A percentile compares a stretch with the other conserved stretches of the same genome.
phyloP scores from a whole-genome alignment of 1,140 invertebrate genomes.

The Dinoponera quadriceps region DNA sequence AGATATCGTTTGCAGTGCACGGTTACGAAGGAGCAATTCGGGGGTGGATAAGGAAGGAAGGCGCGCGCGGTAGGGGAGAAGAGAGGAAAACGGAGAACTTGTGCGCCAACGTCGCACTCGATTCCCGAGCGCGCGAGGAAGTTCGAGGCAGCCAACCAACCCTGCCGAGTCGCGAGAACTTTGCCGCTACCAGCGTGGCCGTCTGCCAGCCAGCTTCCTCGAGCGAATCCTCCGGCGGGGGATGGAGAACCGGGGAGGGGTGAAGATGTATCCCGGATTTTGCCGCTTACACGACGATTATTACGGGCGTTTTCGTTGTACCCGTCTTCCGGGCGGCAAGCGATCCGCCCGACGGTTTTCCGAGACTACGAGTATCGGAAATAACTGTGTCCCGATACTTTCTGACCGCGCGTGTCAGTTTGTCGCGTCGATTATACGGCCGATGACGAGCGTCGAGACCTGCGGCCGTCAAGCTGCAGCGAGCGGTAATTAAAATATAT shows the following conservation, averaged over 20 bases:
- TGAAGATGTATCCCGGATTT: constrained; percentile 28
- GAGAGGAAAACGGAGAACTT: constrained; percentile 64
- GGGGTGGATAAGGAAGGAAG: constrained; percentile 10
- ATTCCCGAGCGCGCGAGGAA: constrained; percentile 61
- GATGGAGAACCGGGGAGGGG: constrained; percentile 9
- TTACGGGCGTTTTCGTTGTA: constrained; percentile 54
- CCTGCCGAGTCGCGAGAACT: constrained; percentile 76
- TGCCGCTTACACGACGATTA: constrained; percentile 52
- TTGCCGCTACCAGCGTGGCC: constrained; percentile 75
- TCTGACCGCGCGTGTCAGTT: too few species aligned
- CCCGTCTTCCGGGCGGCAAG: too few species aligned
- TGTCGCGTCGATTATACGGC: too few species aligned
- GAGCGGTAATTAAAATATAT: too few species aligned
- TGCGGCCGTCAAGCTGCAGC: too few species aligned
- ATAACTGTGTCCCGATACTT: too few species aligned
- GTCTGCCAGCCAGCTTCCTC: constrained; percentile 69
- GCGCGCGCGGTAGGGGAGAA: background rate
- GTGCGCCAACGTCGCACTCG: constrained; percentile 70
- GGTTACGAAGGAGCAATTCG: constrained; percentile 49
- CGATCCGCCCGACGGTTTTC: too few species aligned
- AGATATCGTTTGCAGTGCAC: constrained; percentile 61
- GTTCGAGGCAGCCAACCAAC: constrained; percentile 60
- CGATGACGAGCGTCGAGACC: too few species aligned
- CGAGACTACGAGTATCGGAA: too few species aligned
- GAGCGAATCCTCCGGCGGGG: constrained; percentile 54